Evolutionary conservation across 2,113 vertebrate species (phyloP).

Genomic region (Quiscalus mexicanus): DNA sequence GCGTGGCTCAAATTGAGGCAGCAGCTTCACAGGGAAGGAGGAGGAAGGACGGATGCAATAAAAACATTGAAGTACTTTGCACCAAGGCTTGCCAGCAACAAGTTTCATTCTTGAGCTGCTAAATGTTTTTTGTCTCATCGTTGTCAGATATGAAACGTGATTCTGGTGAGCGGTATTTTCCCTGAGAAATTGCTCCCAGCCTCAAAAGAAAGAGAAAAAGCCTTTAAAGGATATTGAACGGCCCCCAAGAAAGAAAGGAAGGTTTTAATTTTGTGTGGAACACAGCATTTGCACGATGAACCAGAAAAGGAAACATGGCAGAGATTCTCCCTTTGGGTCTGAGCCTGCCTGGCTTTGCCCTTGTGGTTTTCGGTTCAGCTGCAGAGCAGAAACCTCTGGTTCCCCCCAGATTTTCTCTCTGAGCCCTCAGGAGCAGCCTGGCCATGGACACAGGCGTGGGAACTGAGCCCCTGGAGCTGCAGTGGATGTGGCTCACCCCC

Average conservation of each 20-base stretch:
- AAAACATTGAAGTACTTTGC: neutral
- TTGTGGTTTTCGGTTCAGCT: neutral
- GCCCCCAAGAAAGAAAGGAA: neutral
- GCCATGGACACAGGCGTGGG: accelerated
- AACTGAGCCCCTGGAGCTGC: accelerated
- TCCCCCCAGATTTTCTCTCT: neutral
- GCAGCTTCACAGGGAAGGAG: neutral
- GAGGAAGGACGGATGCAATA: neutral
- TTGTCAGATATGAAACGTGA: neutral
- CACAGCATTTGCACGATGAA: neutral
- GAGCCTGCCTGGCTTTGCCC: neutral
- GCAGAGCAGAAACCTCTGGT: neutral
- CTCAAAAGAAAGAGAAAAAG: neutral
- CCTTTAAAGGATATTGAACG: neutral
- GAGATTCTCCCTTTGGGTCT: neutral
- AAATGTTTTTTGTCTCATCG: neutral
- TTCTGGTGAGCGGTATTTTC: neutral
- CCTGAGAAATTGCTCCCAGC: neutral
- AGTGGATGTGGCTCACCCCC: neutral
- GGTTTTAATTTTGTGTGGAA: neutral
- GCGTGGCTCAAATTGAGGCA: neutral
- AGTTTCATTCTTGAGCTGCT: neutral
- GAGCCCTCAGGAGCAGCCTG: neutral
- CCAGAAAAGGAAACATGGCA: neutral
- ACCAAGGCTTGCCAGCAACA: neutral